These are phyloP conservation scores for Leptinotarsa rubiginosa DNA, from an alignment of 2,888 invertebrate species.

Conservation along the genomic window DNA sequence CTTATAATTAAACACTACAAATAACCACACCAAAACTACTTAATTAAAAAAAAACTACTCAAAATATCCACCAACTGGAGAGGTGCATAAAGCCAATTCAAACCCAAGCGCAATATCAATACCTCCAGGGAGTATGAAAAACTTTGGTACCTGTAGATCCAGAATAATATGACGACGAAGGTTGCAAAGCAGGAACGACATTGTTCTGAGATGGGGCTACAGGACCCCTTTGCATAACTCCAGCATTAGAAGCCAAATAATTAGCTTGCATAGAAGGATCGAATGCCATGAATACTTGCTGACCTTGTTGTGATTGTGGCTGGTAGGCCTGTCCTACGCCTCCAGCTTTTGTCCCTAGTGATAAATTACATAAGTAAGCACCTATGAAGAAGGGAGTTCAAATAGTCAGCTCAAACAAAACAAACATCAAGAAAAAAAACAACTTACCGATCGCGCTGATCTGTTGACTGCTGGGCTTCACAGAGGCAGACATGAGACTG, in stretches of 20 bases:
- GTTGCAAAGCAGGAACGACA: conserved; percentile 67
- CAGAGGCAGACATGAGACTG: conserved; percentile 88
- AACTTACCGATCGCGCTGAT: conserved; percentile 83
- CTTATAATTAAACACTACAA: conserved; percentile 25
- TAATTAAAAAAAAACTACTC: not conserved
- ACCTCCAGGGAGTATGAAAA: conserved; percentile 56
- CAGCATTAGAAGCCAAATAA: conserved; percentile 72
- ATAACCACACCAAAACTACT: conserved; percentile 33
- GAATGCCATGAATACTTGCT: conserved; percentile 72
- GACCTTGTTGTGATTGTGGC: conserved; percentile 68
- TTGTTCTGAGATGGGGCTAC: conserved; percentile 67
- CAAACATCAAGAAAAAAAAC: not conserved
- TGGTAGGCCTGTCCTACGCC: conserved; percentile 71
- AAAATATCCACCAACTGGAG: conserved; percentile 10
- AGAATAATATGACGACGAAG: conserved; percentile 69
- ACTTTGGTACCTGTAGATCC: conserved; percentile 66
- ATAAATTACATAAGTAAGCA: conserved; percentile 30
- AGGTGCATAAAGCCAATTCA: conserved; percentile 31
- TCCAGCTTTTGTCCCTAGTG: conserved; percentile 68
- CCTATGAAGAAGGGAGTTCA: conserved; percentile 11
- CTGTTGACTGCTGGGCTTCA: conserved; percentile 81
- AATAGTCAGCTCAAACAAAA: not conserved
- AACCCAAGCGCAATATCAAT: conserved; percentile 38
- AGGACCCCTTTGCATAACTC: conserved; percentile 73
- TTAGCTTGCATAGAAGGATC: conserved; percentile 71